A percentile compares a stretch with the other conserved stretches of the same genome.
Conservation (phyloP, 64 coral and sea anemone genomes). For the Stichodactyla mertensii region DNA sequence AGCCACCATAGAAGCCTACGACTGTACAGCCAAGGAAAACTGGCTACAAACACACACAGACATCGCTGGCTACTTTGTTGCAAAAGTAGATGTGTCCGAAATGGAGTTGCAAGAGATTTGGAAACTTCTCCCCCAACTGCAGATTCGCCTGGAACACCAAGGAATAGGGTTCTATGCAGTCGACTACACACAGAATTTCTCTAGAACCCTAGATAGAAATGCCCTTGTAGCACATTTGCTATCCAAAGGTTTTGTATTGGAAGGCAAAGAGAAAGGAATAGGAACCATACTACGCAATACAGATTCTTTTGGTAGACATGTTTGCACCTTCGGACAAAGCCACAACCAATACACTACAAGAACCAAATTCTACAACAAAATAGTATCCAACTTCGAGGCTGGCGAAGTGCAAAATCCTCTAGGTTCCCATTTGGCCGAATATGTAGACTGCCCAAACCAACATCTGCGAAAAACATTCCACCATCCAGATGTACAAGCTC, state of each 20-base stretch:
- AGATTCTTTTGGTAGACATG: constrained; percentile 10
- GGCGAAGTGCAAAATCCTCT: too few species aligned
- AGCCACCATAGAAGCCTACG: constrained; percentile 24
- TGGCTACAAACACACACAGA: constrained; percentile 7
- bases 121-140: neutral
- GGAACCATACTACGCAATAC: constrained; percentile 18
- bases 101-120: constrained; percentile 7
- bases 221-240: constrained; percentile 1
- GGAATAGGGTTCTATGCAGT: constrained; percentile 18
- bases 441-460: too few species aligned
- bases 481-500: too few species aligned
- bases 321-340: constrained; percentile 1
- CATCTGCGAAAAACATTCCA: too few species aligned
- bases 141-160: neutral
- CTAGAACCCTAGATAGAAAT: constrained; percentile 15
- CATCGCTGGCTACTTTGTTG: constrained; percentile 18
- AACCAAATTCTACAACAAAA: too few species aligned
- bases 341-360: neutral
- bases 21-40: neutral
- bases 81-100: constrained; percentile 28
- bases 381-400: too few species aligned
- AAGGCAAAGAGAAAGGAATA: neutral
- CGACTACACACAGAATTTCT: constrained; percentile 50
- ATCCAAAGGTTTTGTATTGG: constrained; percentile 8
- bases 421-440: too few species aligned